Evolutionary conservation across 1,140 invertebrate species (phyloP).

Genomic region (Globodera ellingtonae): DNA sequence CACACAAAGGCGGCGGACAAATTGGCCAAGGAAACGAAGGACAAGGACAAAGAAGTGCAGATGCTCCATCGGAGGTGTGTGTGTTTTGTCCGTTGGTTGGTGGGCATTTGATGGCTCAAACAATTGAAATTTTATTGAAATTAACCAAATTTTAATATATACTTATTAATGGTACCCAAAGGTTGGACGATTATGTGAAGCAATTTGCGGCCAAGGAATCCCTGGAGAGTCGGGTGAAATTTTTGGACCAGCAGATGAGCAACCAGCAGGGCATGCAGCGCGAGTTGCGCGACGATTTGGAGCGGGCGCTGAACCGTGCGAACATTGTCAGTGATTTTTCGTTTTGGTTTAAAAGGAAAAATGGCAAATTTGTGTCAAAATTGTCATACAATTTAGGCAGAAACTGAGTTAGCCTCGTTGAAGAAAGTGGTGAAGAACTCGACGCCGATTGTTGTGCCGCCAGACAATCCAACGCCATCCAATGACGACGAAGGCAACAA

Average conservation of each 20-base stretch:
- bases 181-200: conserved; percentile 30
- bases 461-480: no score
- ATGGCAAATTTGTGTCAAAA: no score
- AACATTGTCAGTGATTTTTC: conserved; percentile 25
- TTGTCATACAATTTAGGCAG: conserved; percentile 12
- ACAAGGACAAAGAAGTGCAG: conserved; percentile 24
- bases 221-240: conserved; percentile 27
- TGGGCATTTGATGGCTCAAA: conserved; percentile 4
- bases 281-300: conserved; percentile 23
- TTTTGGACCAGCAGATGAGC: conserved; percentile 33
- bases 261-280: conserved; percentile 25
- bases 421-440: conserved; percentile 3
- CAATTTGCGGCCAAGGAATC: conserved; percentile 34
- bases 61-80: conserved; percentile 12
- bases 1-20: conserved; percentile 6
- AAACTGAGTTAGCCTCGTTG: conserved; percentile 19
- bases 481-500: neutral
- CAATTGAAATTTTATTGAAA: conserved; percentile 2
- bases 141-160: neutral
- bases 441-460: neutral
- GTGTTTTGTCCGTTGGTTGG: neutral
- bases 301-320: conserved; percentile 29
- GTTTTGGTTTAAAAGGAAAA: neutral
- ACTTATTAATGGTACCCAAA: neutral
- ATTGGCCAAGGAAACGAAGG: conserved; percentile 17